Conservation (phyloP, 2,888 invertebrate species). For the Melipona bicolor region DNA sequence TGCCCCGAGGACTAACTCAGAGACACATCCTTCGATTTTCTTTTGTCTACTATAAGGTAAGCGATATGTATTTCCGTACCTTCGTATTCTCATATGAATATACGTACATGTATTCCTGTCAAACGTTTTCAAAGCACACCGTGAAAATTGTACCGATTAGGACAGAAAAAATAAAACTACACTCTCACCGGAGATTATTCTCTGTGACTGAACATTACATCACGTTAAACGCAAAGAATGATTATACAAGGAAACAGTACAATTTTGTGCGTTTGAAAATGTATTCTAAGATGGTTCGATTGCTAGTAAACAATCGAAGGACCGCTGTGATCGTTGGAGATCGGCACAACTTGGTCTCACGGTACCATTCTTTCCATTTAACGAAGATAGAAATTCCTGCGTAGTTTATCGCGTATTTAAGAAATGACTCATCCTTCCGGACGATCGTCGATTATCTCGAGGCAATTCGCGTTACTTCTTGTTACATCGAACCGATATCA, state of each 20-base stretch:
- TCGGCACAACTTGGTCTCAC: neutral
- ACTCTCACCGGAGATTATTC: neutral
- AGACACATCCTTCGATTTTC: constrained; percentile 45
- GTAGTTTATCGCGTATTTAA: neutral
- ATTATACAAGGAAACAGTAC: neutral
- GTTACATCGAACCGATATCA: constrained; percentile 25
- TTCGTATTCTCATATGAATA: neutral
- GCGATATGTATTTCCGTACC: constrained; percentile 14
- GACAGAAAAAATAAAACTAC: neutral
- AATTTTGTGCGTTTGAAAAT: neutral
- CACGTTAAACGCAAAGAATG: neutral
- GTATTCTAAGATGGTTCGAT: neutral
- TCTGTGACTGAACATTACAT: neutral
- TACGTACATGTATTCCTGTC: too few species aligned
- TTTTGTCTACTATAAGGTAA: constrained; percentile 55
- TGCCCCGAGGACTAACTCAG: constrained; percentile 50
- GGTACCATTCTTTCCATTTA: neutral
- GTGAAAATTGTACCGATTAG: neutral
- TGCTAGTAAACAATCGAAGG: neutral
- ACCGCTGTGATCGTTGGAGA: neutral
- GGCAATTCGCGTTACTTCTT: neutral
- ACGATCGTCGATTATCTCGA: constrained; percentile 19
- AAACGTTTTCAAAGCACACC: neutral
- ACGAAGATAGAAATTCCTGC: neutral
- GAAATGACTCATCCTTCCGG: constrained; percentile 24